Conservation (phyloP, 2,113 vertebrate genomes). For the Capreolus pygargus region DNA sequence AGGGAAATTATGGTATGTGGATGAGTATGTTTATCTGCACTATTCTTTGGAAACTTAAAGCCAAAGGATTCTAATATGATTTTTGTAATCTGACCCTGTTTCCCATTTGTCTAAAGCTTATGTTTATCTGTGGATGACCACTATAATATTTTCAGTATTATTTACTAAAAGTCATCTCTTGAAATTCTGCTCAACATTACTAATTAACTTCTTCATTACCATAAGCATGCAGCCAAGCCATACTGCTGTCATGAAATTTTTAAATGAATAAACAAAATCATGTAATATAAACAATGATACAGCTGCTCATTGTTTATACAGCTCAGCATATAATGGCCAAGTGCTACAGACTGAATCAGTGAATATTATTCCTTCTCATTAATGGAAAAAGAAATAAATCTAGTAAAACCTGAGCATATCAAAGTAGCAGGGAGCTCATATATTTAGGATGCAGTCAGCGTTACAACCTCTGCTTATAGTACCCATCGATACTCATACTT, state of each 20-base stretch:
- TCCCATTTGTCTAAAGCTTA: conserved; percentile 54
- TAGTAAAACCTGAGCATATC: background rate
- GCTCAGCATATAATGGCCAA: conserved; percentile 23
- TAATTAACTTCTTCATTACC: conserved; percentile 79
- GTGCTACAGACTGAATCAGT: conserved; percentile 38
- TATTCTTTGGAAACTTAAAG: conserved; percentile 32
- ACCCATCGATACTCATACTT: background rate
- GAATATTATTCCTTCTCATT: conserved; percentile 26
- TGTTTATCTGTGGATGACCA: conserved; percentile 77
- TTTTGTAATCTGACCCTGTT: conserved; percentile 49
- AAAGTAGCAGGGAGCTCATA: background rate
- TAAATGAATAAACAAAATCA: conserved; percentile 55
- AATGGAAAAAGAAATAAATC: background rate
- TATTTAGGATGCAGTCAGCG: background rate
- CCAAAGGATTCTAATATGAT: background rate
- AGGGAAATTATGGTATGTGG: background rate
- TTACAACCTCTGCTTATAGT: background rate
- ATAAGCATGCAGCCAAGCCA: conserved; percentile 33
- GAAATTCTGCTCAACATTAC: conserved; percentile 66
- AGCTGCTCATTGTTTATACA: conserved; percentile 60
- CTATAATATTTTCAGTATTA: conserved; percentile 75
- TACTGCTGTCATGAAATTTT: conserved; percentile 14
- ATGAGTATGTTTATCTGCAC: background rate
- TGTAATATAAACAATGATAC: conserved; percentile 52
- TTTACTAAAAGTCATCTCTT: conserved; percentile 74